These are phyloP conservation scores for Drosophila virilis DNA, from an alignment of 1,140 invertebrate genomes.

Conservation along the genomic window DNA sequence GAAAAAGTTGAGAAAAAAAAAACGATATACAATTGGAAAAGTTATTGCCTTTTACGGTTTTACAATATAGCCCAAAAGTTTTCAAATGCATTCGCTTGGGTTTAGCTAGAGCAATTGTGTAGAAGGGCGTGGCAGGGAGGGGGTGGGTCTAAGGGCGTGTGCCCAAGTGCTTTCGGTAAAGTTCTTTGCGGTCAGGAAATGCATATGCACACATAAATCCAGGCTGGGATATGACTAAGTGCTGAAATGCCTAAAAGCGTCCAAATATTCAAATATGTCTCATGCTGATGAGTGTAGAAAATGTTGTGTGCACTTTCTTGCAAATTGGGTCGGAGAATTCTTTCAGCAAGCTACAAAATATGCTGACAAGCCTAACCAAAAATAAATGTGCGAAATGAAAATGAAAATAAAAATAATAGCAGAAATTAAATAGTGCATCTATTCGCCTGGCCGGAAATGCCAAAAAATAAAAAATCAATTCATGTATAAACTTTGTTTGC, in stretches of 20 bases:
- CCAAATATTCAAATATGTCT: conserved; percentile 8
- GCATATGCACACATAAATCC: conserved; percentile 29
- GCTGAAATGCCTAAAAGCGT: conserved; percentile 33
- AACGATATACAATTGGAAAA: conserved; percentile 54
- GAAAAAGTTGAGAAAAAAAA: not conserved
- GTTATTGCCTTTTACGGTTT: conserved; percentile 50
- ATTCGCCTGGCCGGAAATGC: not conserved
- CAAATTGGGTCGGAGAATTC: conserved; percentile 17
- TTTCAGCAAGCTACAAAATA: not conserved
- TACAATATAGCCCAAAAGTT: conserved; percentile 48
- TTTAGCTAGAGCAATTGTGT: no score
- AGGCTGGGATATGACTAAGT: conserved; percentile 40
- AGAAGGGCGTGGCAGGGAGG: not conserved
- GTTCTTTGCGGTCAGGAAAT: conserved; percentile 29
- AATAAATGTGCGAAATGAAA: not conserved
- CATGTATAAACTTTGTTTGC: conserved; percentile 3
- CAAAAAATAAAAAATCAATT: conserved; percentile 14
- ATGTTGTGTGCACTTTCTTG: not conserved
- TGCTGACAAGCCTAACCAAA: no score
- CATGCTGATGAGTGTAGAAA: conserved; percentile 16
- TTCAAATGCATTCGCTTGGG: conserved; percentile 35
- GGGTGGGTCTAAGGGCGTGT: not conserved
- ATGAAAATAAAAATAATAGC: not conserved
- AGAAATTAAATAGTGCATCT: not conserved
- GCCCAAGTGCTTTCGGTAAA: conserved; percentile 6